Evolutionary conservation across 1,140 invertebrate genomes (phyloP), one percentile per base, ranked within the genome.

Genomic region (Drosophila elegans): DNA sequence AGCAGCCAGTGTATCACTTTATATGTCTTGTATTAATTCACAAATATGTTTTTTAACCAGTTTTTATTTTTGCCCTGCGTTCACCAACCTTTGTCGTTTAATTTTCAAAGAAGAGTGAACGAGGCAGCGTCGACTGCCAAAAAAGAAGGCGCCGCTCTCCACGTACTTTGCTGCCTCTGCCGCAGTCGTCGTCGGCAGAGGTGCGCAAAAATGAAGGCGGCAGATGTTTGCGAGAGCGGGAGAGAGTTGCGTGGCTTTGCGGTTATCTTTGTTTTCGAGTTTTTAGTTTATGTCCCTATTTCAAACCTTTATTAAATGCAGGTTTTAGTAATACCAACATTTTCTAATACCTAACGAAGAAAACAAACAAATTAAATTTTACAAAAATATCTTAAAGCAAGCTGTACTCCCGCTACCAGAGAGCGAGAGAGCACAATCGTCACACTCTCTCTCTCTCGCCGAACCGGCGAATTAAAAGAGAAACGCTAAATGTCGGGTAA

Each of bases 51-150:
- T 55, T 21, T n/a, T 25, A 12, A 45, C 16, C 16, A 39, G 38
- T 48, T 42, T 16, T 29, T 45, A 11, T 48, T 51, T 54, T 49
- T 29, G 34, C 21, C 12, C 27, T 38, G 55, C 49, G 57, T 54
- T 41, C 42, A 88, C 84, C 84, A 89, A 88, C 83, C 83, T 88
- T 77, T 69, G 41, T 57, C 76, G 79, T 62, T 72, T 64, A 57
- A 68, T 56, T 42, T 44, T 73, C 29, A 46, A 78, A 73, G 67
- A 78, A 72, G 77, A 88, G 66, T 88, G 84, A 88, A 86, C 83
- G 74, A 86, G 66, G 36, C 64, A 52, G 73, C 55, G 64, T 78
- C 84, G 61, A 67, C 56, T 53, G 41, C 38, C 46, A 56, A 69
- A 69, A 49, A 73, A 39, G 63, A 82, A 74, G 78, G 53, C 79